Base-by-base conservation (phyloP, 2,888 invertebrate genomes). In the Tuberolachnus salignus region DNA sequence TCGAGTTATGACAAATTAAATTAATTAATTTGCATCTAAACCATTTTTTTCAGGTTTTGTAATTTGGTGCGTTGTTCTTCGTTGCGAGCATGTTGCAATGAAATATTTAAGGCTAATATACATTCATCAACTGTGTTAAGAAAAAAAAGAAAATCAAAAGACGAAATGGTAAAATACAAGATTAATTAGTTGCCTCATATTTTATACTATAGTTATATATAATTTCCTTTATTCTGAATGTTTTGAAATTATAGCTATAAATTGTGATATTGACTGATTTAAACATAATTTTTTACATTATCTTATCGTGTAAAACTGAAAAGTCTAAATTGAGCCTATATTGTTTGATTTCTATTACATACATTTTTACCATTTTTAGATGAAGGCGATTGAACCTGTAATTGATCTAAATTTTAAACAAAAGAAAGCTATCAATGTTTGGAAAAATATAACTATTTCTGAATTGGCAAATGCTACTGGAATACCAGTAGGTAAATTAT, bases 381-480 rank as follows among this genome's bases (percentile, higher is more conserved):
- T 34, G 3, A 34, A 34, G 3, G 16, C 59, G 34, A 21, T 42
- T 19, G 1, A 34, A 44, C 74, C 80, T 9, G 44, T 59, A 0
- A 53, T 80, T 8, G n/a, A 74, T 11, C 46, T 64, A 26, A 57
- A 67, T 66, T 19, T 46, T 14, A 82, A 81, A 61, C 51, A 75
- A 83, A 82, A 84, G 1, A 85, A 85, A 82, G 87, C 91, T 1
- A 86, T 93, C 0, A 90, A 91, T 67, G 88, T 95, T 81, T 94
- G 94, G 94, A 87, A 89, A 64, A 89, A 92, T 83, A 95, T 96
- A 89, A 94, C 93, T 0, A 91, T 95, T 0, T 84, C 85, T 42
- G 92, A 96, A 83, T 85, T 97, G 78, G 92, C 94, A 0, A 84
- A 87, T 67, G 88, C 90, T 0, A 84, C 93, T 46, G 86, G 88